These are phyloP conservation scores for Mirounga angustirostris DNA, from an alignment of 2,113 vertebrate species.

Conservation along the genomic window DNA sequence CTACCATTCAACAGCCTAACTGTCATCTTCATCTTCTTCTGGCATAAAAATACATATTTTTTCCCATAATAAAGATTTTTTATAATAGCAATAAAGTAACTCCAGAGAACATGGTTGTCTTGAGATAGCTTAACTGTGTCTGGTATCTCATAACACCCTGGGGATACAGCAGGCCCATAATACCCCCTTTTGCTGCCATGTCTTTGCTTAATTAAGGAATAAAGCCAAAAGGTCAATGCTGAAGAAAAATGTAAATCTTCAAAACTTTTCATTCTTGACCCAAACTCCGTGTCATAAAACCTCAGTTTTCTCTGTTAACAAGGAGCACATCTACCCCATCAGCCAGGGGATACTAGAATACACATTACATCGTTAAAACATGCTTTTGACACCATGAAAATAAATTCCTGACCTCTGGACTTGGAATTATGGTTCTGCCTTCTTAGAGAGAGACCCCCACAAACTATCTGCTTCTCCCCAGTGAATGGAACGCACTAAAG, in stretches of 20 bases:
- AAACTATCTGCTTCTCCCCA: neutral
- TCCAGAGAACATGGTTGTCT: slow-evolving; percentile 91
- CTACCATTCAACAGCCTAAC: slow-evolving; percentile 88
- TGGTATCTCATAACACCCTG: slow-evolving; percentile 88
- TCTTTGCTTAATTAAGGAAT: slow-evolving; percentile 89
- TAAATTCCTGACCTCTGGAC: slow-evolving; percentile 60
- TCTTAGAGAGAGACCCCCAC: slow-evolving; percentile 36
- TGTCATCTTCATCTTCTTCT: slow-evolving; percentile 91
- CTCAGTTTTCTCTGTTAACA: slow-evolving; percentile 70
- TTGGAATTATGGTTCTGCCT: slow-evolving; percentile 65
- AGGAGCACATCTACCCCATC: slow-evolving; percentile 59
- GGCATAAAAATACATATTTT: slow-evolving; percentile 93
- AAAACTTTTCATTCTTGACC: slow-evolving; percentile 88
- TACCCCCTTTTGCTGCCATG: slow-evolving; percentile 87
- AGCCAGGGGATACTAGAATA: slow-evolving; percentile 69
- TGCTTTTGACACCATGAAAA: slow-evolving; percentile 78
- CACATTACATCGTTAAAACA: slow-evolving; percentile 72
- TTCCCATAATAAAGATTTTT: slow-evolving; percentile 92
- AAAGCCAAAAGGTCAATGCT: slow-evolving; percentile 90
- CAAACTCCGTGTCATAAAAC: slow-evolving; percentile 86
- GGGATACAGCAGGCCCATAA: slow-evolving; percentile 88
- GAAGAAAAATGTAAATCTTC: slow-evolving; percentile 89
- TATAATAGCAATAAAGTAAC: slow-evolving; percentile 92
- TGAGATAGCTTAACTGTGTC: slow-evolving; percentile 91
- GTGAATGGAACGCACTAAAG: neutral